These are phyloP conservation scores for Hemiprocne comata DNA, from an alignment of 2,113 vertebrate species.

Conservation along the genomic window DNA sequence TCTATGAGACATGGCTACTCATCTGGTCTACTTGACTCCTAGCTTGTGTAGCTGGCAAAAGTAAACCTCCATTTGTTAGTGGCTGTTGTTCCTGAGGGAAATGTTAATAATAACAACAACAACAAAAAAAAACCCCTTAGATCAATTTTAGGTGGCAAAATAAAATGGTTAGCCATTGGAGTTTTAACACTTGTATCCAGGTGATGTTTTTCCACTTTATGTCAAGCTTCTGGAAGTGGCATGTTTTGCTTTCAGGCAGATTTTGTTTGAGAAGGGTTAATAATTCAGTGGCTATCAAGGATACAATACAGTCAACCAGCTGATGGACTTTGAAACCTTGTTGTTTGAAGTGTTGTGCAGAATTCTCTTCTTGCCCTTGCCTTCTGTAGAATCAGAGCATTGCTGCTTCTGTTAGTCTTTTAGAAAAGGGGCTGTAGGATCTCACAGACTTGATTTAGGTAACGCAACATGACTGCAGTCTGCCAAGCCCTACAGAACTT, in stretches of 20 bases:
- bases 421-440: neutral
- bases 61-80: neutral
- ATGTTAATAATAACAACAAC: neutral
- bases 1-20: neutral
- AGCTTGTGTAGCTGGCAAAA: neutral
- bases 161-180: neutral
- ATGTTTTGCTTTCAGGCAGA: neutral
- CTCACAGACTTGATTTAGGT: neutral
- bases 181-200: neutral
- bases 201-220: neutral
- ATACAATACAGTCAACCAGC: neutral
- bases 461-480: neutral
- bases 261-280: neutral
- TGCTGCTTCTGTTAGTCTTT: neutral
- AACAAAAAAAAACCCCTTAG: rapidly evolving
- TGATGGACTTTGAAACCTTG: neutral
- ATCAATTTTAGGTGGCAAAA: neutral
- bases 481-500: neutral
- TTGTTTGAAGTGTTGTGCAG: neutral
- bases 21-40: neutral
- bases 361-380: neutral
- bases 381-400: neutral
- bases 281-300: neutral
- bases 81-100: neutral
- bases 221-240: neutral